A percentile compares a stretch with the other conserved stretches of the same genome.
Evolutionary conservation across 2,113 vertebrate species (phyloP).

Genomic region (Daphoenositta chrysoptera): DNA sequence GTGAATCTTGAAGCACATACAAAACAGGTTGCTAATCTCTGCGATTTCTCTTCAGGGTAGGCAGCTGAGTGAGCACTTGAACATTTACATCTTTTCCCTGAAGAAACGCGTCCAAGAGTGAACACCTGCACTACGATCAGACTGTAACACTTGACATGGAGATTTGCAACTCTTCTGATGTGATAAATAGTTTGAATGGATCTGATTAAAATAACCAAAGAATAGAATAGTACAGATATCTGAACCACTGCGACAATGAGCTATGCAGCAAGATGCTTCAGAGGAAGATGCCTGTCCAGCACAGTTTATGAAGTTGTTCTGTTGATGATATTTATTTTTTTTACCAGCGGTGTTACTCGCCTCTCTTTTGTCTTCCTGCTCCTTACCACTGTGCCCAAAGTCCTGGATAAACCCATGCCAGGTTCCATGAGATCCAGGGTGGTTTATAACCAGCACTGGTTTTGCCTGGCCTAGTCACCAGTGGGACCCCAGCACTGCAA

Average conservation of each 20-base stretch:
- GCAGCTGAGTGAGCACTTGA: conserved; percentile 63
- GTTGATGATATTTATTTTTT: neutral
- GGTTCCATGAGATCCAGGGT: neutral
- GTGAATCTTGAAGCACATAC: neutral
- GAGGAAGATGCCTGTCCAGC: neutral
- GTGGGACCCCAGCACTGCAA: neutral
- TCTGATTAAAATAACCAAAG: conserved; percentile 1
- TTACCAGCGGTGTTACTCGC: rapidly evolving
- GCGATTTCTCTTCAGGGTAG: conserved; percentile 32
- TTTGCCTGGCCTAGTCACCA: neutral
- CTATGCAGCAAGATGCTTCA: conserved; percentile 2
- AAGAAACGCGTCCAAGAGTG: conserved; percentile 44
- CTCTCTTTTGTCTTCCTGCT: neutral
- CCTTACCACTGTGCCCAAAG: neutral
- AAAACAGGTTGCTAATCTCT: neutral
- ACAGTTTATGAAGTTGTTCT: neutral
- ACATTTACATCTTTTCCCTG: conserved; percentile 55
- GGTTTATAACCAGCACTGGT: neutral
- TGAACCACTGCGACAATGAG: neutral
- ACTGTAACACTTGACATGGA: neutral
- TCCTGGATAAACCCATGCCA: neutral
- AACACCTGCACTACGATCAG: neutral
- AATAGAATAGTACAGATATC: neutral
- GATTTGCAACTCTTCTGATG: neutral
- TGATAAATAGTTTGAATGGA: neutral